phyloP scores from a whole-genome alignment of 2,888 invertebrate species.

The Muscina levida region DNA sequence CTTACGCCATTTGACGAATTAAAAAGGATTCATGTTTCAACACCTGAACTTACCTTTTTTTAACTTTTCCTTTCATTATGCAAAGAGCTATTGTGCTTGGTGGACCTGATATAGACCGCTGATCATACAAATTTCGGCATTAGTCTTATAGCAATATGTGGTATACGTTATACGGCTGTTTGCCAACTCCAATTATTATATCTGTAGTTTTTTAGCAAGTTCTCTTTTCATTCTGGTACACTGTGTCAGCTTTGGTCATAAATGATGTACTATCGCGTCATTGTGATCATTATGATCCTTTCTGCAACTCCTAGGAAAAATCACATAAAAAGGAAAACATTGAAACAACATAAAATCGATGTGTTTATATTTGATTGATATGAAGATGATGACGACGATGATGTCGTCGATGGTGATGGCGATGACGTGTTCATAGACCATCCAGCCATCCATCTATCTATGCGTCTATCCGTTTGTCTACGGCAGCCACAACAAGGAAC shows the following conservation, averaged over 20 bases:
- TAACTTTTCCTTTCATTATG: too few species aligned
- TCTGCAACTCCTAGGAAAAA: not conserved
- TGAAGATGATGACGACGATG: slow-evolving; percentile 50
- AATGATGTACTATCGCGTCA: slow-evolving; percentile 26
- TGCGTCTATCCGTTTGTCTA: not conserved
- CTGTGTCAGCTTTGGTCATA: not conserved
- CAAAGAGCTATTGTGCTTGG: too few species aligned
- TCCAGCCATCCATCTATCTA: not conserved
- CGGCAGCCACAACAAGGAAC: slow-evolving; percentile 57
- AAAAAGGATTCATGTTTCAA: too few species aligned
- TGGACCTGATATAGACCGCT: too few species aligned
- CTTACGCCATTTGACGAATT: too few species aligned
- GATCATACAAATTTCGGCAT: too few species aligned
- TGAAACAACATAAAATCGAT: slow-evolving; percentile 45
- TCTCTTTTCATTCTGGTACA: too few species aligned
- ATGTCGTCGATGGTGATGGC: slow-evolving; percentile 42
- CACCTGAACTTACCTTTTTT: too few species aligned
- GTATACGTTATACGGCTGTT: too few species aligned
- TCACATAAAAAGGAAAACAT: not conserved
- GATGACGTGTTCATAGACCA: slow-evolving; percentile 39
- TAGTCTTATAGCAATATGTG: too few species aligned
- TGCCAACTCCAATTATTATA: too few species aligned
- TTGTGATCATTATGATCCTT: slow-evolving; percentile 39
- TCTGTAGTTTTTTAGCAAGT: too few species aligned
- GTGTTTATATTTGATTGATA: slow-evolving; percentile 64